Conservation (phyloP, 2,888 invertebrate genomes). For the Thysanoteuthis rhombus region DNA sequence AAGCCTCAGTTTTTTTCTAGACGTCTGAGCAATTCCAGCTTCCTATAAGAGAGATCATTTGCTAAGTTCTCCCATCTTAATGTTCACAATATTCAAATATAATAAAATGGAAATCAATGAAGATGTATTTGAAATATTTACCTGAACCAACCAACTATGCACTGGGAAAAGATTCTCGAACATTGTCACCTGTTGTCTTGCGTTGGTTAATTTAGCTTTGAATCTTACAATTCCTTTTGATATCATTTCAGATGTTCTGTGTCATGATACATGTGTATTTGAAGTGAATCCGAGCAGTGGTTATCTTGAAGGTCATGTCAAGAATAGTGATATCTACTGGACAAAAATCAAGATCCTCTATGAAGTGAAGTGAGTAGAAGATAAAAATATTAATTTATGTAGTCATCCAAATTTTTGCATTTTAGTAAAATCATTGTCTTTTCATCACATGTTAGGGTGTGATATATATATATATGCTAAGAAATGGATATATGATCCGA, state of each 20-base stretch:
- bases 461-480: too few species aligned
- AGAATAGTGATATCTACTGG: conserved; percentile 59
- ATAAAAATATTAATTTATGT: background rate
- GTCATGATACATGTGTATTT: conserved; percentile 55
- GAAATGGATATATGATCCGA: too few species aligned
- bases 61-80: too few species aligned
- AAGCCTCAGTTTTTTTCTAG: too few species aligned
- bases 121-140: too few species aligned
- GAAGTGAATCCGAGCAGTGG: conserved; percentile 53
- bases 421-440: background rate
- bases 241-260: conserved; percentile 46
- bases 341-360: conserved; percentile 58
- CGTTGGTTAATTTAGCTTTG: background rate
- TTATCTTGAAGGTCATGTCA: conserved; percentile 57
- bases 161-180: too few species aligned
- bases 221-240: background rate
- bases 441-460: too few species aligned
- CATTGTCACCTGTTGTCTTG: background rate
- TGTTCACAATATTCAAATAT: too few species aligned
- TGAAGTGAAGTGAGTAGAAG: conserved; percentile 61
- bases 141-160: too few species aligned
- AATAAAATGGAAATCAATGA: too few species aligned
- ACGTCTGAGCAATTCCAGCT: too few species aligned
- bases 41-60: too few species aligned
- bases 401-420: background rate